Evolutionary conservation across 1,140 invertebrate genomes (phyloP).

Genomic region (Himalopsyche phryganea): DNA sequence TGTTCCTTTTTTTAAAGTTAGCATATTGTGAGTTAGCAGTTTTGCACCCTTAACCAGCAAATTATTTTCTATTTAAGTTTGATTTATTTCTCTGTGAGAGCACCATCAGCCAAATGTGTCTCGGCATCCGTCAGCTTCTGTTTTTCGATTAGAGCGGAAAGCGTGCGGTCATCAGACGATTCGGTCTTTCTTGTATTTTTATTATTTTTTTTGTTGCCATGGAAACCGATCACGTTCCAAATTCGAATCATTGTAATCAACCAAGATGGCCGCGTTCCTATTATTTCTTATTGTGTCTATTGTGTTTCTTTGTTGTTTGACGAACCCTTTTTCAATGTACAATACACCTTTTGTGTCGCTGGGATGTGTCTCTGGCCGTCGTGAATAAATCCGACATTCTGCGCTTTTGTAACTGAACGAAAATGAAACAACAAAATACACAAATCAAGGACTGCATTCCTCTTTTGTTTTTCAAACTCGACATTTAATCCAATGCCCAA

Average conservation of each 20-base stretch:
- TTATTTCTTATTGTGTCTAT: conserved; percentile 35
- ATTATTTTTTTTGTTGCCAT: conserved; percentile 31
- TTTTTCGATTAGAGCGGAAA: conserved; percentile 24
- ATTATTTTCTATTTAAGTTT: too few relatives aligned
- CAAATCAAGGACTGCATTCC: too few relatives aligned
- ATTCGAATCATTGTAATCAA: conserved; percentile 34
- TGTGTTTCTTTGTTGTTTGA: conserved; percentile 25
- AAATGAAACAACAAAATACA: too few relatives aligned
- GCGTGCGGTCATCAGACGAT: conserved; percentile 29
- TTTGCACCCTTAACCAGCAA: too few relatives aligned
- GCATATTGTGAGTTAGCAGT: too few relatives aligned
- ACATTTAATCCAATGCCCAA: too few relatives aligned
- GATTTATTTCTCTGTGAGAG: not conserved
- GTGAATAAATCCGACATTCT: too few relatives aligned
- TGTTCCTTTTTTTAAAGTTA: too few relatives aligned
- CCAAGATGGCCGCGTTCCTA: conserved; percentile 30
- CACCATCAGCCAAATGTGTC: not conserved
- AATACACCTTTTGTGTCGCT: conserved; percentile 28
- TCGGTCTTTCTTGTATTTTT: not conserved
- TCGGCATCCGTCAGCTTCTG: conserved; percentile 24
- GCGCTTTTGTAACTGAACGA: too few relatives aligned
- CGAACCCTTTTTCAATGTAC: conserved; percentile 29
- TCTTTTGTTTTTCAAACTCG: too few relatives aligned
- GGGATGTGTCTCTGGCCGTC: not conserved
- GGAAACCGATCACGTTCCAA: conserved; percentile 33